Percentiles rank a stretch among this genome's conserved stretches.
Evolutionary conservation across 2,797 vertebrate species (phyloP).

Genomic region (Ispidina lecontei): DNA sequence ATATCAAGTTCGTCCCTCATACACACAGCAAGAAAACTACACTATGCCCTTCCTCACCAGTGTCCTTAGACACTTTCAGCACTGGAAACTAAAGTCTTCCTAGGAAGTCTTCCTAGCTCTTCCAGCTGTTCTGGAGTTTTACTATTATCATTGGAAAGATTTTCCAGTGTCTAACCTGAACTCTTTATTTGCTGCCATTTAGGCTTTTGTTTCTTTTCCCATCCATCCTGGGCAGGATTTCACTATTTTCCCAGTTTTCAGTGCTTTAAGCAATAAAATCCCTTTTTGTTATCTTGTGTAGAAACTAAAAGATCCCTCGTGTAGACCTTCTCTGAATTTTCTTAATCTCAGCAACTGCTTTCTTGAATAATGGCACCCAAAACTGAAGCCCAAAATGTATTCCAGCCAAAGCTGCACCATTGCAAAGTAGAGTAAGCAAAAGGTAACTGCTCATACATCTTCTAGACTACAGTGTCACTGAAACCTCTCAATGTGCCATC

Average conservation of each 20-base stretch:
- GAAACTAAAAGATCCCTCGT: neutral
- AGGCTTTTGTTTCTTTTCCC: neutral
- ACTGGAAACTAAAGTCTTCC: neutral
- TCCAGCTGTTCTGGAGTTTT: neutral
- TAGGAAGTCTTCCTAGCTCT: neutral
- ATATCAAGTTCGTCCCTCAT: neutral
- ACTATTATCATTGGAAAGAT: neutral
- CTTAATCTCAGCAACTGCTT: neutral
- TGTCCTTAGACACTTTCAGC: neutral
- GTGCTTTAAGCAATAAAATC: neutral
- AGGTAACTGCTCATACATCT: neutral
- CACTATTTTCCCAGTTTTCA: neutral
- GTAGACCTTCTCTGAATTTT: neutral
- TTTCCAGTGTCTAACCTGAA: neutral
- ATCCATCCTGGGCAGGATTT: neutral
- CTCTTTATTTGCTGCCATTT: neutral
- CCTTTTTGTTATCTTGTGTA: neutral
- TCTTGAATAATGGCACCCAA: neutral
- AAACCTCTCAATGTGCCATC: neutral
- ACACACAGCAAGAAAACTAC: neutral
- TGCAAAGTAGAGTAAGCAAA: neutral
- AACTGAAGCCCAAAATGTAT: neutral
- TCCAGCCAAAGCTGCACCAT: neutral
- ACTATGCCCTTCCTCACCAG: neutral
- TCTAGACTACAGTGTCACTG: neutral